Evolutionary conservation across 2,888 invertebrate genomes (phyloP), one percentile per base, ranked within the genome.

Genomic region (Deilephila porcellus): DNA sequence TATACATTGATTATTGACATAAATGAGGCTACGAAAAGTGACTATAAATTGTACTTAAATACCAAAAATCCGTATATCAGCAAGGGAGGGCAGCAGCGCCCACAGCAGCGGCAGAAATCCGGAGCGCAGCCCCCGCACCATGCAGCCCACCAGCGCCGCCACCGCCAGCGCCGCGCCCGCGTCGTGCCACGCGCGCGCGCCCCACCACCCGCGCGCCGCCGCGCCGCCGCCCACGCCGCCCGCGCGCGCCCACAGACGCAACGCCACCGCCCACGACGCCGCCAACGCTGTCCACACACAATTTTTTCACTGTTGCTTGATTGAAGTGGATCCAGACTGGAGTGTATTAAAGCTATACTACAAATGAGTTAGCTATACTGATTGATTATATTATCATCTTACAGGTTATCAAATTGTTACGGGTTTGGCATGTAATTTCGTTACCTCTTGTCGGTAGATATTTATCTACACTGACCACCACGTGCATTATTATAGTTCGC

Each of bases 31-130:
- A 25, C 25, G 25, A 25, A 25, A 7, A 45, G 20, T 17, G 4
- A 0, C 0, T 64, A 11, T 20, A 8, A 14, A 14, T 4, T n/a
- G 29, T 32, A 96, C n/a, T 1, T 56, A 1, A n/a, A 6, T 76
- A 71, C 76, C 96, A 84, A 95, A 74, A 72, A 71, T 70, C 72
- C 56, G 17, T 76, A 95, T 74, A 95, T 95, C 78, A 93, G 80
- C 59, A 95, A 84, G 62, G 96, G 96, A 87, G 52, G 97, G 96
- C 83, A 95, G 95, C 76, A 96, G 85, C 71, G 96, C 95, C 96
- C 97, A 96, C 83, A 96, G 93, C 80, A 96, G 88, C 71, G 96
- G 95, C 86, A 97, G 94, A 89, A 96, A 96, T 76, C 97, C 96
- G 29, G 97, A 97, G 80, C 97, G 95, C 82, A 97, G 94, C 75